Base-by-base conservation (phyloP, 2,797 vertebrate genomes). In the Ptychadena robeensis region DNA sequence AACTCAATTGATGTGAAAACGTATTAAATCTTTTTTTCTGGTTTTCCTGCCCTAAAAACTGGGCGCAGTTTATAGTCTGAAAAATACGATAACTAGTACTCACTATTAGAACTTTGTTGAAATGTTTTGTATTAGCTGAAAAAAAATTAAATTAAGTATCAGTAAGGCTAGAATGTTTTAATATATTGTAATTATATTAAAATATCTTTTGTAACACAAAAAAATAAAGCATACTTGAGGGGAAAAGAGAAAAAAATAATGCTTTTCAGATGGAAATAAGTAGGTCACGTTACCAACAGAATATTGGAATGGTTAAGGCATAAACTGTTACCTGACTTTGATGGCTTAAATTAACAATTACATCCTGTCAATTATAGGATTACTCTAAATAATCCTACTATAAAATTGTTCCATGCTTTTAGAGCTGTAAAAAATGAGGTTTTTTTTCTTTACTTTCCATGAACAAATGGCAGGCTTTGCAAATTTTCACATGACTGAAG, bases 371-470 rank as follows among this genome's bases (percentile, higher is more conserved):
- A 31, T 38, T 67, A 67, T 68, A 81, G 2, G 1, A 35, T 79
- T 83, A 34, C 8, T 38, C 22, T 71, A 35, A 6, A 73, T 79
- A 73, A 86, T 81, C 65, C 53, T 28, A 35, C 78, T 69, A 70
- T 67, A 71, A 74, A 81, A 82, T 30, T 53, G n/a, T 75, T 76
- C 64, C 65, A 38, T 76, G 34, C 35, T 69, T 48, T 73, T 69
- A 38, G 15, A 75, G 31, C 37, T 81, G 7, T 10, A 53, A 71
- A 35, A 25, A 28, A 25, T 34, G 1, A 66, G 31, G 15, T 66
- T 65, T 34, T 65, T 77, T 70, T 53, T 53, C 53, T 25, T 61
- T 61, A 12, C 59, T 25, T 25, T 61, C 7, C 28, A 65, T 31
- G 27, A 69, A 69, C 30, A 25, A 25, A 69, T 34, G 35, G 3